Conservation (phyloP, 2,113 vertebrate species). For the Microcebus tavaratra region DNA sequence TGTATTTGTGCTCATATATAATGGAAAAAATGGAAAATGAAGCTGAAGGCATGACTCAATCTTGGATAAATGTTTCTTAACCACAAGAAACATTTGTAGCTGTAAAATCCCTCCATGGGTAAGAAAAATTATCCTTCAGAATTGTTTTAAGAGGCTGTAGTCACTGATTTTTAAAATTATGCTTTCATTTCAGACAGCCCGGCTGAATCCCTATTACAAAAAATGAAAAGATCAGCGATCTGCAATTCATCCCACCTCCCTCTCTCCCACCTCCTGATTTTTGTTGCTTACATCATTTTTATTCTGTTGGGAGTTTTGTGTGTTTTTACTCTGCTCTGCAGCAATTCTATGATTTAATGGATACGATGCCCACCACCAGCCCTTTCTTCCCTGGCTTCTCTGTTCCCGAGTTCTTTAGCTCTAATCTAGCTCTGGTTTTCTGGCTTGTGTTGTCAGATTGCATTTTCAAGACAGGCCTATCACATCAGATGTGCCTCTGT, state of each 20-base stretch:
- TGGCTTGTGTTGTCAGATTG: neutral
- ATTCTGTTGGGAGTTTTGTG: neutral
- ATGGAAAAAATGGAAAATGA: neutral
- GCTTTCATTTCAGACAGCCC: neutral
- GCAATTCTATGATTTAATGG: neutral
- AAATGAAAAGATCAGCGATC: accelerated
- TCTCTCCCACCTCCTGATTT: neutral
- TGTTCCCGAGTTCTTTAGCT: accelerated
- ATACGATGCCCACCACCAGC: accelerated
- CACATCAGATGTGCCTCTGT: accelerated
- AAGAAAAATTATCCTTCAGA: neutral
- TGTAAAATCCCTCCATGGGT: neutral
- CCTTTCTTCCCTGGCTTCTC: neutral
- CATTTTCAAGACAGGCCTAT: neutral
- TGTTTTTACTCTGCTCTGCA: neutral
- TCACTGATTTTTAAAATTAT: neutral
- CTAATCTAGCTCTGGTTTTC: neutral
- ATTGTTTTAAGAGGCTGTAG: neutral
- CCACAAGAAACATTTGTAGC: neutral
- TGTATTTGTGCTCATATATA: neutral
- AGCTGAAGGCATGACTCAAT: neutral
- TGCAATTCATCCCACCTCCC: accelerated
- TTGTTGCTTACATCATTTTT: neutral
- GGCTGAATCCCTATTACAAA: neutral
- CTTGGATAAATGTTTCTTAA: neutral